Evolutionary conservation across 53 echinoderm and acorn worm genomes (phyloP), one percentile per base, ranked within the genome.

Genomic region (Stichopus horrens): DNA sequence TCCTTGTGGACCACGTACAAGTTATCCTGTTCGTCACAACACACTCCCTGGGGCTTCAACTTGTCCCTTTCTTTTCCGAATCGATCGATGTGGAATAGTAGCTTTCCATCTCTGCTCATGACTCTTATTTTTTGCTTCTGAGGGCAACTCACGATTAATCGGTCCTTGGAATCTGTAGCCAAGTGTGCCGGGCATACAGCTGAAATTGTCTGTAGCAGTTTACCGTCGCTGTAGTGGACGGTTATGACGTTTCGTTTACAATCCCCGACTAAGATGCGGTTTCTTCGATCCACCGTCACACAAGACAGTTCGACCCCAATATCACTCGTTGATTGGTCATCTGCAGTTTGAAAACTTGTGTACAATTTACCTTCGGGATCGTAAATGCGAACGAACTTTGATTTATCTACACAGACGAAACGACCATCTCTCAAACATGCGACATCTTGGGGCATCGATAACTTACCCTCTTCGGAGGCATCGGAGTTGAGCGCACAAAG

Each of bases 391-490:
- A 92, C 94, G 63, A 75, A 94, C 65, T 88, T 92, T 19, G 96
- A 96, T 66, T 96, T 96, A 74, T 96, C 96, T 7, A 96, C 86
- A 20, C 92, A 90, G 20, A 91, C 92, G 77, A 92, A 92, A 51
- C 96, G 96, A 9, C 96, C 96, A 73, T 96, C 96, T 6, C 90
- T 91, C 9, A 96, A 90, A 86, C 94, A 96, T 56, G 94, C 94
- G 9, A 94, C 96, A 79, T 96, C 96, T 23, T 94, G 96, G 9
- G 96, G 96, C 96, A 96, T 96, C 7, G 96, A 96, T 9, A 96
- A 90, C 67, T 78, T 91, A 7, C 96, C 96, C 9, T 81, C 77
- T 22, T 91, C 91, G 18, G 57, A 84, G 58, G 89, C 91, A 57
- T 91, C 90, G 0, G 92, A 92, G 90, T 96, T 96, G 8, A 96